phyloP scores from a whole-genome alignment of 2,888 invertebrate species.

The Leptinotarsa haldemani region DNA sequence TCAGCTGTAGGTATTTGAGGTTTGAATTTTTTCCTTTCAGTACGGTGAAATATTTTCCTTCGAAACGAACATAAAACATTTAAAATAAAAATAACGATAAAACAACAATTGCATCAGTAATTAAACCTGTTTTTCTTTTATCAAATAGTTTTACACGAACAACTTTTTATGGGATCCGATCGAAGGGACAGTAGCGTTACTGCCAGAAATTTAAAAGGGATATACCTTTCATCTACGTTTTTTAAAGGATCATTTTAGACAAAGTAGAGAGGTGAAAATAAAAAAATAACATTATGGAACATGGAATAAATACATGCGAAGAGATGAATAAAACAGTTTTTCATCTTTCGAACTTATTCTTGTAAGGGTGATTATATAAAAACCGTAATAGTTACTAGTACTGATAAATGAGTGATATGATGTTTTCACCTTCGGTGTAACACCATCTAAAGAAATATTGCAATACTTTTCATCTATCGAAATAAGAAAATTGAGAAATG shows the following conservation, averaged over 20 bases:
- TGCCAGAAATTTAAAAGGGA: conserved; percentile 4
- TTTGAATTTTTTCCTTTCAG: conserved; percentile 32
- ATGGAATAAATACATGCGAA: background rate
- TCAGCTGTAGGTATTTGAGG: conserved; percentile 36
- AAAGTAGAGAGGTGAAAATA: too few relatives aligned
- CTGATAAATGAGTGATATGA: too few relatives aligned
- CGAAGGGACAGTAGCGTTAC: conserved; percentile 27
- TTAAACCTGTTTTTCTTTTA: conserved; percentile 48
- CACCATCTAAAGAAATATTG: too few relatives aligned
- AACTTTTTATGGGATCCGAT: conserved; percentile 41
- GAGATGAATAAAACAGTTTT: too few relatives aligned
- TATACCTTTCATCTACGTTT: background rate
- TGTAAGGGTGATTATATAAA: too few relatives aligned
- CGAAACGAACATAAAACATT: conserved; percentile 38
- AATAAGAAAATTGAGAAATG: too few relatives aligned
- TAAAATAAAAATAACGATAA: conserved; percentile 45
- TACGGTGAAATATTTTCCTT: conserved; percentile 39
- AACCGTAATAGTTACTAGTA: too few relatives aligned
- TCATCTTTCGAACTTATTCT: too few relatives aligned
- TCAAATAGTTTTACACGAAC: conserved; percentile 47
- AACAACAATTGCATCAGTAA: conserved; percentile 46
- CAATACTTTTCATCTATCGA: too few relatives aligned
- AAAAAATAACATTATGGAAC: background rate
- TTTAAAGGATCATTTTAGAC: background rate
- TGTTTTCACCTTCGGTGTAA: too few relatives aligned